These are phyloP conservation scores for Butorides virescens DNA, from an alignment of 2,113 vertebrate species.

Conservation along the genomic window DNA sequence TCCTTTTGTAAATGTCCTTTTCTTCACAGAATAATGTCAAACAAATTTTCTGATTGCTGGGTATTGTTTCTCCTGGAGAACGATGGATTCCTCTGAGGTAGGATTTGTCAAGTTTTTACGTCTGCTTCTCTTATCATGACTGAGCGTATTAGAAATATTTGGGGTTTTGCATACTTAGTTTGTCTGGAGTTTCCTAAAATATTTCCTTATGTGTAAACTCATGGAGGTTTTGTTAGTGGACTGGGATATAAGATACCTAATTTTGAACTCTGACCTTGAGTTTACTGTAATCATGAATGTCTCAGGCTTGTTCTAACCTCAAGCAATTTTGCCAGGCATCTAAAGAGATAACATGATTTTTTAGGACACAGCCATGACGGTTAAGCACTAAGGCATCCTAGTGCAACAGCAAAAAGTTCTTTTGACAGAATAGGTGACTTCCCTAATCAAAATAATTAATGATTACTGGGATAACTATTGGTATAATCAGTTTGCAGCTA, in stretches of 20 bases:
- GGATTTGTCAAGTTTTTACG: conserved; percentile 9
- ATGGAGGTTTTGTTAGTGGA: background rate
- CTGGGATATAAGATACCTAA: background rate
- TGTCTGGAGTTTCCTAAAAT: background rate
- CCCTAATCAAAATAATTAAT: background rate
- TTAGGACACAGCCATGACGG: background rate
- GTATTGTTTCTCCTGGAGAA: background rate
- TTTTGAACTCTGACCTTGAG: background rate
- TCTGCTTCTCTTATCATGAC: background rate
- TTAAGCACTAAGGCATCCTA: background rate
- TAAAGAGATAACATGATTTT: background rate
- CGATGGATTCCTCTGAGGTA: background rate
- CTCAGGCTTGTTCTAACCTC: background rate
- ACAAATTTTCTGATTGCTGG: background rate
- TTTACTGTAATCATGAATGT: background rate
- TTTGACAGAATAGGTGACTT: background rate
- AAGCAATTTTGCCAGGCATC: background rate
- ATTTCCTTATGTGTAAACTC: background rate
- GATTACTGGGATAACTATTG: background rate
- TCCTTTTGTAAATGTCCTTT: conserved; percentile 20
- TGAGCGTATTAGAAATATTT: background rate
- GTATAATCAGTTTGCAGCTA: background rate
- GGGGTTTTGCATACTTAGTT: background rate
- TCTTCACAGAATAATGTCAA: background rate
- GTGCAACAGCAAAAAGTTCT: background rate